Evolutionary conservation across 2,888 invertebrate genomes (phyloP).

Genomic region (Pseudeuparius sepicola): DNA sequence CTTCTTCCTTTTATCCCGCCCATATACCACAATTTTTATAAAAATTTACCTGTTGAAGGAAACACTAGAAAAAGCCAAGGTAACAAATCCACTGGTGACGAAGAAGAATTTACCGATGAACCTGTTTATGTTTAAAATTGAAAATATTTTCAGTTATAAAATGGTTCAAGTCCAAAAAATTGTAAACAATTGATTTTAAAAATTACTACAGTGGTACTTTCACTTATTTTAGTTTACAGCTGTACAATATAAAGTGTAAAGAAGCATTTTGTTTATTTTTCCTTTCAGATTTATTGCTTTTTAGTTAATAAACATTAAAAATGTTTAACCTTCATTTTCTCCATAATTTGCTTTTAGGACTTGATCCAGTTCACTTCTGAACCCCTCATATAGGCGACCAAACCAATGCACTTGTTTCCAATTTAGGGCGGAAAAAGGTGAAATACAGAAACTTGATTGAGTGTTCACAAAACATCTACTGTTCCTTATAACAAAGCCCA

Average conservation of each 20-base stretch:
- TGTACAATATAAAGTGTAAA: constrained; percentile 6
- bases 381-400: constrained; percentile 2
- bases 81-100: constrained; percentile 7
- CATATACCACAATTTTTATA: constrained; percentile 9
- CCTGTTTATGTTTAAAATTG: constrained; percentile 4
- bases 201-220: too few relatives aligned
- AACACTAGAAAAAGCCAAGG: constrained; percentile 4
- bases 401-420: constrained; percentile 1
- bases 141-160: too few relatives aligned
- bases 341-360: constrained; percentile 2
- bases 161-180: too few relatives aligned
- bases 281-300: constrained; percentile 3
- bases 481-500: too few relatives aligned
- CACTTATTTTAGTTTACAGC: constrained; percentile 2
- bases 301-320: constrained; percentile 7
- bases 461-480: too few relatives aligned
- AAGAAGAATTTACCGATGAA: constrained; percentile 3
- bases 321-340: constrained; percentile 7
- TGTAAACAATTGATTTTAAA: too few relatives aligned
- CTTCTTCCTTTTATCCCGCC: constrained; percentile 15
- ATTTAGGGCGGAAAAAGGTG: too few relatives aligned
- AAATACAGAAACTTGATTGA: too few relatives aligned
- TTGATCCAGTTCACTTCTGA: constrained; percentile 9
- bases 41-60: constrained; percentile 6
- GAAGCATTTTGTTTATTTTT: too few relatives aligned